These are phyloP conservation scores for Stercorarius parasiticus DNA, from an alignment of 2,113 vertebrate species.

Conservation along the genomic window DNA sequence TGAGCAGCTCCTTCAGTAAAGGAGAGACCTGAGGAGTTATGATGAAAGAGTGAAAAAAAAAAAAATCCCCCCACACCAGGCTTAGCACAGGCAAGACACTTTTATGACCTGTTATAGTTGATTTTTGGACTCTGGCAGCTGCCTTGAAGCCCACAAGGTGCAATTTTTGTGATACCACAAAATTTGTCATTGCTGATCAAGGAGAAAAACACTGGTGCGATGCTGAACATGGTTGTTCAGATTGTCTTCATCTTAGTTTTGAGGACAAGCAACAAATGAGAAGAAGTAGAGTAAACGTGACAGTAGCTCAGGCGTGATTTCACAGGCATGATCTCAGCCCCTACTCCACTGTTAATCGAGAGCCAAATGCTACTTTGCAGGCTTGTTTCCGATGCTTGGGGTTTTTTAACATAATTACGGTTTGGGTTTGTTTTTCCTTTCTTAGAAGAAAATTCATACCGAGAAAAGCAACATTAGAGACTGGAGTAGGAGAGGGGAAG, in stretches of 20 bases:
- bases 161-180: neutral
- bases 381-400: neutral
- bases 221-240: neutral
- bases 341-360: neutral
- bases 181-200: neutral
- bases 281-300: neutral
- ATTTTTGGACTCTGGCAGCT: neutral
- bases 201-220: neutral
- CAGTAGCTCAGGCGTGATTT: neutral
- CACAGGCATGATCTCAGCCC: neutral
- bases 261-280: neutral
- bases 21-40: neutral
- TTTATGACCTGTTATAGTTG: neutral
- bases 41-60: neutral
- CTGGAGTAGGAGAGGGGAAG: neutral
- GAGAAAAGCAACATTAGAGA: neutral
- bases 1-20: neutral
- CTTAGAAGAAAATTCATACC: neutral
- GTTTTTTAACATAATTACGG: neutral
- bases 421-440: neutral
- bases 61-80: neutral
- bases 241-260: neutral
- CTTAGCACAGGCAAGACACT: neutral
- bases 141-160: neutral
- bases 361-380: neutral